Evolutionary conservation across 2,797 vertebrate genomes (phyloP).

Genomic region (Odontamblyopus rebecca): DNA sequence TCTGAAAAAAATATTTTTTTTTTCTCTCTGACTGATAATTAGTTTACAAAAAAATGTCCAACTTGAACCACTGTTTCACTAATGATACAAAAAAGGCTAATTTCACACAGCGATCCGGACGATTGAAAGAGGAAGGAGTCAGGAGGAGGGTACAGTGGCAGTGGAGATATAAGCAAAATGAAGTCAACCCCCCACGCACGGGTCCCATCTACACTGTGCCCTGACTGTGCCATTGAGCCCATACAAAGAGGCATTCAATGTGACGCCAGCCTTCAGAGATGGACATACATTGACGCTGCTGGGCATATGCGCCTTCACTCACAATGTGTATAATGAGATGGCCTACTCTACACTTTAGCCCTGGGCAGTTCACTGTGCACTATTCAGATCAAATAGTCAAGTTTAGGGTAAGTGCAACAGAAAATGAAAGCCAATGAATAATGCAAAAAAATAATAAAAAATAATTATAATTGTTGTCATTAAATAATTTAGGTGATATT

Average conservation of each 20-base stretch:
- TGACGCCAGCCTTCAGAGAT: slow-evolving; percentile 42
- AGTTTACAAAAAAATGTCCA: not conserved
- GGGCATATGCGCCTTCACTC: slow-evolving; percentile 35
- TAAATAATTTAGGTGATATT: not conserved
- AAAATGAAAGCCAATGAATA: not conserved
- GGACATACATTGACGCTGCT: slow-evolving; percentile 40
- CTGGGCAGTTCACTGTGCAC: slow-evolving; percentile 21
- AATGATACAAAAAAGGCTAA: not conserved
- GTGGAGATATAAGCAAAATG: slow-evolving; percentile 39
- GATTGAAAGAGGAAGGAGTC: slow-evolving; percentile 1
- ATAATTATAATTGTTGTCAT: not conserved
- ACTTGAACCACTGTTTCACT: not conserved
- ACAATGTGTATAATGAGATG: slow-evolving; percentile 34
- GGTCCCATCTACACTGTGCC: slow-evolving; percentile 33
- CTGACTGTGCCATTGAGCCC: slow-evolving; percentile 37
- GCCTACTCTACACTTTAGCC: slow-evolving; percentile 21
- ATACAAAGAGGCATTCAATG: slow-evolving; percentile 55
- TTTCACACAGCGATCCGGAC: slow-evolving; percentile 15
- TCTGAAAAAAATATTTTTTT: not conserved
- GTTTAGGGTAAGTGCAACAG: slow-evolving; percentile 22
- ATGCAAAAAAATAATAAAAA: not conserved
- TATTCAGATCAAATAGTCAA: slow-evolving; percentile 31
- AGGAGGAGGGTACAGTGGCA: slow-evolving; percentile 30
- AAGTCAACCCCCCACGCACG: slow-evolving; percentile 44
- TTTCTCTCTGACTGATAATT: not conserved